Evolutionary conservation across 2,113 vertebrate species (phyloP), one percentile per base, ranked within the genome.

Genomic region (Caranx melampygus): DNA sequence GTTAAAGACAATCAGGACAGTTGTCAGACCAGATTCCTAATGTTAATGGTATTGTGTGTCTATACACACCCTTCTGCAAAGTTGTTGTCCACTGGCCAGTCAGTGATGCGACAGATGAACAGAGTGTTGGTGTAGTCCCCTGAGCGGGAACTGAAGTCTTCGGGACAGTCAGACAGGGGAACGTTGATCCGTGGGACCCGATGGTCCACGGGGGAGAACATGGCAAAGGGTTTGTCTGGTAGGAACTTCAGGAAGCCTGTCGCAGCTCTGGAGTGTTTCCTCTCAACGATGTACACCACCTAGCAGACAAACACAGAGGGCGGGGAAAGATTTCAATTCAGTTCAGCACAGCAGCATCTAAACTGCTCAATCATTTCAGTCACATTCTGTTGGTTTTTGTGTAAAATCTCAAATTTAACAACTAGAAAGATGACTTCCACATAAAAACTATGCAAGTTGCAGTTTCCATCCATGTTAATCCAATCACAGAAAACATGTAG

Each of bases 201-300:
- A 91, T 99, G 98, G 92, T 99, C 98, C 72, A 96, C 92, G 0
- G 98, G 98, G 60, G 97, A 97, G 91, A 99, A 99, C 92, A 98
- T 94, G 82, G 96, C 97, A 10, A 97, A 97, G 84, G 94, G 96
- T 85, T 96, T 98, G 84, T 99, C 96, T 0, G 95, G 93, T 80
- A 99, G 89, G 82, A 95, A 96, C 72, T 97, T 99, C 78, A 99
- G 95, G 88, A 97, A 95, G 73, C 98, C 98, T 0, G 96, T 97
- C 7, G 92, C 97, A 52, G 97, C 97, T 61, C 98, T 93, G 1
- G 97, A 98, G 91, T 99, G 98, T 71, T 98, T 99, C 89, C 93
- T 96, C 88, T 99, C 98, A 81, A 96, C 90, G 86, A 99, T 98
- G 87, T 94, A 98, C 87, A 99, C 96, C 85, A 99, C 97, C 98